Evolutionary conservation across 1,140 invertebrate species (phyloP), one percentile per base, ranked within the genome.

Genomic region (Pemphigus obesinymphae): DNA sequence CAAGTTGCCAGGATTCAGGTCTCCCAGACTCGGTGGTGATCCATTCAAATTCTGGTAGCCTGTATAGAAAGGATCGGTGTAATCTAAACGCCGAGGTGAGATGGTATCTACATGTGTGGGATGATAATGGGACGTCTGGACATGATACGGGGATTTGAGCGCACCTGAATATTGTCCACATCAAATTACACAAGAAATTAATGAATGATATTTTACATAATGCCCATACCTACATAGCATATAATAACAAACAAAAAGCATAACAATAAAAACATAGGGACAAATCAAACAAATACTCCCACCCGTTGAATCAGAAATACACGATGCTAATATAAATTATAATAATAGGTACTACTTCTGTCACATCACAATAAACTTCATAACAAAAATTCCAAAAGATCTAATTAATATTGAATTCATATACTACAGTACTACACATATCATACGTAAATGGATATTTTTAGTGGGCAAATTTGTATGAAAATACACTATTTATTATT

Each of bases 1-100:
- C 29, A 92, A 87, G 85, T 91, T 92, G 6, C 90, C 88, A 3
- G 89, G 87, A 84, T 85, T 89, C 82, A 90, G 89, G 83, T 90
- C 89, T 29, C 76, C 76, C 17, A 80, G 23, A 29, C 76, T 63
- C 2, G 76, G 76, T 23, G 76, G 55, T 40, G 76, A 80, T 26
- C 55, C 37, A 3, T 55, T 45, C 55, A 61, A 43, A 63, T 63
- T 80, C 15, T 80, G 76, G 37, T 80, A 80, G 53, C 76, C 76
- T 80, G 76, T 61, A 80, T 80, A 80, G 76, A 80, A 80, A 80
- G 76, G 53, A 80, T 80, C 76, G 76, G 76, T 80, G 76, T 80
- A 80, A 80, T 80, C 76, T 63, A 80, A 61, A 43, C 55, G 55
- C 23, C 55, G 55, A 11, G 76, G 55, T 78, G 75, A 58, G 23